These are phyloP conservation scores for Sparidentex hasta DNA, from an alignment of 2,797 vertebrate genomes.

Conservation along the genomic window DNA sequence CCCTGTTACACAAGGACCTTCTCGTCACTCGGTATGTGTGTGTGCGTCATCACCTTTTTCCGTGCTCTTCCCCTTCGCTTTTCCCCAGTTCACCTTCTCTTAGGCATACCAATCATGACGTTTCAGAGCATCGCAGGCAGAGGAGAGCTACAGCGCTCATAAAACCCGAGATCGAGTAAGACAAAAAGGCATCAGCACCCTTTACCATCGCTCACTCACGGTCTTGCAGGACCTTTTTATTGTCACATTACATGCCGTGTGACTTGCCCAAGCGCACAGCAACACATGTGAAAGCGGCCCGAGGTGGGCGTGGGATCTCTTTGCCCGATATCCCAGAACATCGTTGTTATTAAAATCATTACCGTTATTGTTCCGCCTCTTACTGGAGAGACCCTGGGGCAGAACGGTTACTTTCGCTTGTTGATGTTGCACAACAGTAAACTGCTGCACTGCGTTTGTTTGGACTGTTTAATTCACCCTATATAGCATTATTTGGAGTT, in stretches of 20 bases:
- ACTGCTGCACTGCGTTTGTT: neutral
- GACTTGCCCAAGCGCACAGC: neutral
- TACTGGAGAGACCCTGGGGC: slow-evolving; percentile 16
- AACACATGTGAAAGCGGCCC: slow-evolving; percentile 6
- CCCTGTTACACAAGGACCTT: slow-evolving; percentile 32
- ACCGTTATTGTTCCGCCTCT: neutral
- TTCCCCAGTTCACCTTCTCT: neutral
- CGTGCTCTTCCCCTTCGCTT: neutral
- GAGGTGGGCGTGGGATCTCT: slow-evolving; percentile 29
- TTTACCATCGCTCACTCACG: neutral
- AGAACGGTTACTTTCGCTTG: slow-evolving; percentile 23
- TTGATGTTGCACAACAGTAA: slow-evolving; percentile 11
- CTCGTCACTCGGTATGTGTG: neutral
- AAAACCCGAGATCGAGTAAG: slow-evolving; percentile 8
- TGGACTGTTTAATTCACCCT: neutral
- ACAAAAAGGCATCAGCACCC: slow-evolving; percentile 20
- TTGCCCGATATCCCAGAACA: slow-evolving; percentile 18
- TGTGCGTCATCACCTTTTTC: slow-evolving; percentile 1
- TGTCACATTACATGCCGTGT: slow-evolving; percentile 6
- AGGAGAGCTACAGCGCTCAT: neutral
- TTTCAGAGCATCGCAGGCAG: neutral
- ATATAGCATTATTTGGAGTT: neutral
- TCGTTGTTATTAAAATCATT: slow-evolving; percentile 19
- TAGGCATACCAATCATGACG: neutral
- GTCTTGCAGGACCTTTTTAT: slow-evolving; percentile 1